Evolutionary conservation across 2,797 vertebrate species (phyloP).

Genomic region (Tenualosa thibaudeaui): DNA sequence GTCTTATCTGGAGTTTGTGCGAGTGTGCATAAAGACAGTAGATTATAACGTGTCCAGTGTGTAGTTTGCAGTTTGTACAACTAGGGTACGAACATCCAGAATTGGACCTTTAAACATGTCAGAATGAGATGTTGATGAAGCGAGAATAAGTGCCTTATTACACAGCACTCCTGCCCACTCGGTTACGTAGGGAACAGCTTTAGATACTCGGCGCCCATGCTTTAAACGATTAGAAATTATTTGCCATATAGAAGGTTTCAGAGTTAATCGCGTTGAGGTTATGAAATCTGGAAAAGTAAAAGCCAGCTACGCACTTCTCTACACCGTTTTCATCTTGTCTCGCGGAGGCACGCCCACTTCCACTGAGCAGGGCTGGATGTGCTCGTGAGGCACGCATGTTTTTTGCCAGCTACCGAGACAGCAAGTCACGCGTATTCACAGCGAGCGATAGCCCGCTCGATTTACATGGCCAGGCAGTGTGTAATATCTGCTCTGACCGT

Average conservation of each 20-base stretch:
- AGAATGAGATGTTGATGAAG: slow-evolving; percentile 19
- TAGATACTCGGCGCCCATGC: background rate
- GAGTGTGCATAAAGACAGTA: background rate
- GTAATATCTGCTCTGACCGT: background rate
- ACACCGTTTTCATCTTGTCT: slow-evolving; percentile 61
- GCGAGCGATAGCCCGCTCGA: background rate
- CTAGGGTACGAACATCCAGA: slow-evolving; percentile 1
- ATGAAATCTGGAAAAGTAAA: slow-evolving; percentile 63
- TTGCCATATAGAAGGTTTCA: background rate
- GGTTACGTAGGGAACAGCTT: background rate
- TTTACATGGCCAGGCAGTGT: background rate
- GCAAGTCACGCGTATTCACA: slow-evolving; percentile 24
- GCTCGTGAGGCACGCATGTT: slow-evolving; percentile 40
- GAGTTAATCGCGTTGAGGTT: slow-evolving; percentile 31
- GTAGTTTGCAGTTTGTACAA: slow-evolving; percentile 1
- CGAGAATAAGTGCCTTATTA: slow-evolving; percentile 22
- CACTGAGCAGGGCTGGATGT: slow-evolving; percentile 56
- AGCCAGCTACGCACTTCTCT: slow-evolving; percentile 76
- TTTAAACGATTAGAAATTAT: background rate
- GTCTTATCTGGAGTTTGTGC: slow-evolving; percentile 24
- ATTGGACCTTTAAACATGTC: slow-evolving; percentile 17
- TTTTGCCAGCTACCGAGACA: slow-evolving; percentile 27
- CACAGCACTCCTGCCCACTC: background rate
- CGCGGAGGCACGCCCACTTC: slow-evolving; percentile 78
- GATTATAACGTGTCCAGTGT: background rate